Conservation (phyloP, 2,888 invertebrate genomes). For the Liposcelis brunnea region DNA sequence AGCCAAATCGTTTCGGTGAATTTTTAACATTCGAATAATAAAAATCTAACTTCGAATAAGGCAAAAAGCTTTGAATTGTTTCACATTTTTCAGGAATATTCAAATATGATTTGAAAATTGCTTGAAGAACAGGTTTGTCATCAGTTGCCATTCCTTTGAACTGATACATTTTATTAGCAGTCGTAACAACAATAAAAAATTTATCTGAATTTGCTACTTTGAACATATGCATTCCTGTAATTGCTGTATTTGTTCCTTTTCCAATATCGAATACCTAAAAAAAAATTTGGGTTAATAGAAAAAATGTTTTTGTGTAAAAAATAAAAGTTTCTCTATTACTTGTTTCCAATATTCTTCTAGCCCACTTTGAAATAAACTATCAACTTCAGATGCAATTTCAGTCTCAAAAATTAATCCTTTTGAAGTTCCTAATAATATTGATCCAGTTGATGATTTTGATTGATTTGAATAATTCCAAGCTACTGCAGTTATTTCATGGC, state of each 20-base stretch:
- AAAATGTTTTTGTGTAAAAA: background rate
- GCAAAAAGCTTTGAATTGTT: conserved; percentile 51
- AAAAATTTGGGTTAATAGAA: conserved; percentile 11
- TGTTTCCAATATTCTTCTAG: conserved; percentile 70
- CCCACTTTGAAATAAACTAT: conserved; percentile 60
- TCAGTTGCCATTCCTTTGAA: conserved; percentile 61
- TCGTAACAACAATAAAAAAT: conserved; percentile 70
- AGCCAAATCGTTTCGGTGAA: conserved; percentile 63
- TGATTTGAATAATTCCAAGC: conserved; percentile 61
- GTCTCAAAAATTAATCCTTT: conserved; percentile 83
- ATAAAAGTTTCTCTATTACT: conserved; percentile 31
- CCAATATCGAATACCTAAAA: conserved; percentile 74
- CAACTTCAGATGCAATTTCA: conserved; percentile 64
- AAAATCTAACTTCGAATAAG: conserved; percentile 64
- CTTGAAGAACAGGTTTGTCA: conserved; percentile 62
- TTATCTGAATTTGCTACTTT: conserved; percentile 50
- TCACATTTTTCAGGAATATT: conserved; percentile 46
- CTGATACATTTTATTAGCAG: conserved; percentile 69
- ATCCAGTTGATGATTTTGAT: conserved; percentile 53
- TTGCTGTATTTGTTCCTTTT: conserved; percentile 54
- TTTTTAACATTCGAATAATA: conserved; percentile 48
- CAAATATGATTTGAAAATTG: conserved; percentile 60
- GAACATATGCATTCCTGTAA: conserved; percentile 77
- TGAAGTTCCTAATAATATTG: conserved; percentile 77
- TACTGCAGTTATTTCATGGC: conserved; percentile 76